Evolutionary conservation across 1,140 invertebrate genomes (phyloP).

Genomic region (Colletes gigas): DNA sequence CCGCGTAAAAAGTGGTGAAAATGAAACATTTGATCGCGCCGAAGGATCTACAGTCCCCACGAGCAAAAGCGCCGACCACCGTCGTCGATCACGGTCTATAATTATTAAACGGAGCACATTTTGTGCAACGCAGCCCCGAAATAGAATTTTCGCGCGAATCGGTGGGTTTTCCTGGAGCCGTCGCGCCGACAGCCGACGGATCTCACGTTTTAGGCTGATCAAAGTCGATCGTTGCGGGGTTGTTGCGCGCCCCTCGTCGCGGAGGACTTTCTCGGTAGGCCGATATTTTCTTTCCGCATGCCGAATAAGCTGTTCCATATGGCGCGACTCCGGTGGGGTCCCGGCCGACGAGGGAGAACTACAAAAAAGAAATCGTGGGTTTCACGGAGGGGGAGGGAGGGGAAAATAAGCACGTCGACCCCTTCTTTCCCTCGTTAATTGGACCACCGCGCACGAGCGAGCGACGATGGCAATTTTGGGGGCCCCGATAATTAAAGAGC

Average conservation of each 20-base stretch:
- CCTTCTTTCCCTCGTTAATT: constrained; percentile 37
- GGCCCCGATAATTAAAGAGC: constrained; percentile 31
- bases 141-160: constrained; percentile 22
- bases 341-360: neutral
- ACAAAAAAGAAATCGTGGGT: neutral
- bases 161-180: constrained; percentile 23
- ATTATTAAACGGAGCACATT: no score
- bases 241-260: neutral
- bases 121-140: neutral
- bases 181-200: constrained; percentile 42
- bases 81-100: no score
- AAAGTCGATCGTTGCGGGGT: constrained; percentile 58
- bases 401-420: neutral
- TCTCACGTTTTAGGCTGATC: constrained; percentile 63
- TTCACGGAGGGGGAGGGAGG: neutral
- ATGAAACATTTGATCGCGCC: no score
- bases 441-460: constrained; percentile 49
- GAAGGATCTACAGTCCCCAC: no score
- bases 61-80: no score
- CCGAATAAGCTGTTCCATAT: constrained; percentile 62
- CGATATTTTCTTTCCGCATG: constrained; percentile 61
- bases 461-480: constrained; percentile 45
- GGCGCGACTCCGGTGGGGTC: constrained; percentile 23
- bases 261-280: constrained; percentile 36
- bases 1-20: no score